Percentiles rank a stretch among this genome's conserved stretches.
phyloP scores from a whole-genome alignment of 2,113 vertebrate genomes.

The Mesocricetus auratus region DNA sequence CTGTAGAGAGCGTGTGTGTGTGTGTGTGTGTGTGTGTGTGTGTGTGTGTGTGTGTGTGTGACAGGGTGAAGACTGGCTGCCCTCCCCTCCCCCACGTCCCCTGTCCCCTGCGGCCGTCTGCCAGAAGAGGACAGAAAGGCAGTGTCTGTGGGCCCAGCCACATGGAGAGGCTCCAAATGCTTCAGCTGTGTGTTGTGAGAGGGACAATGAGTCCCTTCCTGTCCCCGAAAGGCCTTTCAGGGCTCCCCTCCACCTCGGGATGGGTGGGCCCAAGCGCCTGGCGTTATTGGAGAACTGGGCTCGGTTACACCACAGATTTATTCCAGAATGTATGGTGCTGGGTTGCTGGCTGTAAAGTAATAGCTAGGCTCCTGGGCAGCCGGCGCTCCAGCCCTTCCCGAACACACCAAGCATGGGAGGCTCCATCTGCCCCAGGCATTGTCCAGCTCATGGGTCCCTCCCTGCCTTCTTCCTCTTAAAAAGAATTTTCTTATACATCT shows the following conservation, averaged over 20 bases:
- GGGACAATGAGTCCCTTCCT: slow-evolving; percentile 65
- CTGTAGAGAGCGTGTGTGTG: not conserved
- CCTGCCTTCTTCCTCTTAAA: not conserved
- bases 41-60: too few relatives aligned
- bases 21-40: too few relatives aligned
- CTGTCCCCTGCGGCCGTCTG: not conserved
- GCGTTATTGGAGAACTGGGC: not conserved
- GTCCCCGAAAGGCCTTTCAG: slow-evolving; percentile 48
- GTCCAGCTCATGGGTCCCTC: not conserved
- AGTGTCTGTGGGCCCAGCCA: slow-evolving; percentile 57
- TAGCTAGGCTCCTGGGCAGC: not conserved
- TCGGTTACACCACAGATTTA: not conserved
- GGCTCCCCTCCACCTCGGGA: not conserved
- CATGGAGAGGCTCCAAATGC: slow-evolving; percentile 57
- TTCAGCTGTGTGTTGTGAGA: slow-evolving; percentile 59
- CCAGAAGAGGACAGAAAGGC: slow-evolving; percentile 10
- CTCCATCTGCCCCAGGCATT: not conserved
- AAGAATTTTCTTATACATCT: not conserved
- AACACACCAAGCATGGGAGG: too few relatives aligned
- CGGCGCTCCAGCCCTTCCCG: not conserved
- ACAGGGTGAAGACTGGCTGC: not conserved
- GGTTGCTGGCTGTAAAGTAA: not conserved
- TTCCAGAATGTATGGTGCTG: not conserved
- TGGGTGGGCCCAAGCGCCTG: slow-evolving; percentile 9
- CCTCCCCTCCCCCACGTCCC: accelerated